Evolutionary conservation across 2,113 vertebrate genomes (phyloP), one percentile per base, ranked within the genome.

Genomic region (Atlantisia rogersi): DNA sequence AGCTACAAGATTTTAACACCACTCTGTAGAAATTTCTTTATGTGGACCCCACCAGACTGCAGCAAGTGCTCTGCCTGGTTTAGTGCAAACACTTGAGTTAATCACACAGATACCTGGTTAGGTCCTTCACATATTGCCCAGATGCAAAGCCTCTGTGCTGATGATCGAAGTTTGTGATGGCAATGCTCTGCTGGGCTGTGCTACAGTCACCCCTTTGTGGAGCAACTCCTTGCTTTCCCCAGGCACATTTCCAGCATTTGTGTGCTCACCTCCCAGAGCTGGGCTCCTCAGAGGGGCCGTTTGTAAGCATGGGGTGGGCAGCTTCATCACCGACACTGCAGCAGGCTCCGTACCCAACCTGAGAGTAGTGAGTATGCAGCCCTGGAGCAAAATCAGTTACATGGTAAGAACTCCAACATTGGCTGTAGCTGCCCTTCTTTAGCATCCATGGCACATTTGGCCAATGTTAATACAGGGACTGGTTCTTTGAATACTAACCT

Each of bases 341-440:
- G 19, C 65, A 60, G 59, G 29, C 73, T 70, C 67, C 32, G 7
- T 65, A 53, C 28, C 17, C 19, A 20, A 6, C 50, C 52, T 40
- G n/a, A 2, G n/a, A 2, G 0, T 44, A 12, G 37, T 17, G 20
- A 46, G 40, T 32, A 21, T 3, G 14, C 40, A 44, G 55, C 24
- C 42, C 70, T 48, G 25, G 77, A 69, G 50, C 22, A 44, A 64
- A 77, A 31, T 35, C 31, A 40, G 44, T 44, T 53, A 44, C 28
- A 28, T n/a, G 37, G 29, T 46, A 60, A 44, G 39, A 60, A 60
- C 37, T 24, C 32, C 55, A 28, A 17, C 5, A 39, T 28, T 39
- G 29, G 19, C 46, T 69, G 20, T 25, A 76, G 18, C 29, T 53
- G 29, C n/a, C 11, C 63, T 82, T 62, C 10, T 39, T 83, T 11